Evolutionary conservation across 2,113 vertebrate species (phyloP).

Genomic region (Thinocorus orbignyianus): DNA sequence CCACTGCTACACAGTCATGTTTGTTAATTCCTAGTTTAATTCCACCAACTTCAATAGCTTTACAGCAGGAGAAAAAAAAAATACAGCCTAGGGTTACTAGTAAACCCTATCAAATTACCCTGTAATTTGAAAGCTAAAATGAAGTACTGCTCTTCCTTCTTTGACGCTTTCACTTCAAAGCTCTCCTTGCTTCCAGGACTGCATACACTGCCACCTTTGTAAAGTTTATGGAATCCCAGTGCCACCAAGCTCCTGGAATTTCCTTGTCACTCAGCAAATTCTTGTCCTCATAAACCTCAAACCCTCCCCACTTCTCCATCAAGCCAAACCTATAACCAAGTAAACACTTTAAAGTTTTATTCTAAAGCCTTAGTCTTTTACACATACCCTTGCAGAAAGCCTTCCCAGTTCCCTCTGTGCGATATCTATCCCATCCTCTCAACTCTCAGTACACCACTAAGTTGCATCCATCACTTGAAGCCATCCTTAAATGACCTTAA

Average conservation of each 20-base stretch:
- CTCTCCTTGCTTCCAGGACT: background rate
- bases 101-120: background rate
- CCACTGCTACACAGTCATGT: background rate
- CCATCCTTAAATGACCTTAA: background rate
- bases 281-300: background rate
- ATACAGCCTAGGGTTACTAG: background rate
- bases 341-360: background rate
- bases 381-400: background rate
- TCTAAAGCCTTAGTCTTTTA: background rate
- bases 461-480: background rate
- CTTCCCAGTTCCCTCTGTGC: background rate
- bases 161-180: background rate
- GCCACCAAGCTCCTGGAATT: background rate
- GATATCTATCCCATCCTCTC: background rate
- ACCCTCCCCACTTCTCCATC: background rate
- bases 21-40: constrained; percentile 18
- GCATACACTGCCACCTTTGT: background rate
- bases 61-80: background rate
- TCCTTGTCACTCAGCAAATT: background rate
- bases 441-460: background rate
- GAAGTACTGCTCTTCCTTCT: background rate
- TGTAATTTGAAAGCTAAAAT: constrained; percentile 11
- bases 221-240: background rate
- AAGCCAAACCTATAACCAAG: background rate
- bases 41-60: constrained; percentile 9